Percentiles rank a stretch among this genome's conserved stretches.
phyloP scores from a whole-genome alignment of 2,888 invertebrate genomes.

The Erebia ligea region DNA sequence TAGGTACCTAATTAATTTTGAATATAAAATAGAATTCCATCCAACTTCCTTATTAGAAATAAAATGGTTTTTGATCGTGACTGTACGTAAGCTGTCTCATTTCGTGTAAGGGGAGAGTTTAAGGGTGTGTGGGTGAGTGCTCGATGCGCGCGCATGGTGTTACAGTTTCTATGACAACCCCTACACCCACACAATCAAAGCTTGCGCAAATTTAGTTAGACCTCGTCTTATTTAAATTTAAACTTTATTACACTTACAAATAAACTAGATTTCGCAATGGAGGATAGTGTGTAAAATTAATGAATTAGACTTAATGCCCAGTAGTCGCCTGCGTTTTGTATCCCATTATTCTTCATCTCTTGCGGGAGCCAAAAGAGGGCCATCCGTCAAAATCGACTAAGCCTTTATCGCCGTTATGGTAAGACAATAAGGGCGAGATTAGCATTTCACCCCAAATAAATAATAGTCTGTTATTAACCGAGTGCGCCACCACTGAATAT shows the following conservation, averaged over 20 bases:
- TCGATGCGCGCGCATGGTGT: conserved; percentile 79
- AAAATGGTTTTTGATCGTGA: conserved; percentile 35
- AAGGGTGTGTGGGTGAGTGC: conserved; percentile 60
- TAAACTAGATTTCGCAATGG: conserved; percentile 45
- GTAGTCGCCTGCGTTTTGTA: conserved; percentile 72
- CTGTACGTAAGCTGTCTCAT: conserved; percentile 62
- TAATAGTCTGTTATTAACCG: conserved; percentile 36
- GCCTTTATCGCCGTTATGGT: conserved; percentile 39
- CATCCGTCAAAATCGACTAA: conserved; percentile 45
- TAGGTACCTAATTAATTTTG: not conserved
- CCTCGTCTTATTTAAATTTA: conserved; percentile 32
- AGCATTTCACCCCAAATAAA: conserved; percentile 28
- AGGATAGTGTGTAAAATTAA: conserved; percentile 69
- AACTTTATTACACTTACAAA: conserved; percentile 27
- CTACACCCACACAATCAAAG: conserved; percentile 74
- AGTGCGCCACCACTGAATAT: conserved; percentile 39
- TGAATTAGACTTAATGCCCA: conserved; percentile 77
- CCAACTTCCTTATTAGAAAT: not conserved
- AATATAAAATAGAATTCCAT: not conserved
- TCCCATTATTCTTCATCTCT: conserved; percentile 68
- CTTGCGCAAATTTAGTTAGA: conserved; percentile 66
- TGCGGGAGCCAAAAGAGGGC: conserved; percentile 42
- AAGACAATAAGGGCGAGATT: conserved; percentile 33
- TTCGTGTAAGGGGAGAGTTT: conserved; percentile 58
- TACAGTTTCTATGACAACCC: conserved; percentile 82